phyloP scores from a whole-genome alignment of 2,797 vertebrate genomes.

The Psittacula echo region DNA sequence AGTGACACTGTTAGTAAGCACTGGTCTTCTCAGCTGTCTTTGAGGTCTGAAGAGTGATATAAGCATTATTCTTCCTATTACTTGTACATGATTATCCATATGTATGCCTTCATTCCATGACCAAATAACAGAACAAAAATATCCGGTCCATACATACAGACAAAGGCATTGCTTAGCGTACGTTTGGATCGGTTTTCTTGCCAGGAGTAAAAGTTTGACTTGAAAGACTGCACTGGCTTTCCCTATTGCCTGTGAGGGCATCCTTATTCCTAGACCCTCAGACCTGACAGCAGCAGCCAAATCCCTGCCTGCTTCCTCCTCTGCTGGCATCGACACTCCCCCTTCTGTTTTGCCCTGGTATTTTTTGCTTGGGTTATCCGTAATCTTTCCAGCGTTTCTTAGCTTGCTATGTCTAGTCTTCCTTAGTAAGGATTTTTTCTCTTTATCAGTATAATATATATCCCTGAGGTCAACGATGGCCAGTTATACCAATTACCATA shows the following conservation, averaged over 20 bases:
- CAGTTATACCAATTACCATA: neutral
- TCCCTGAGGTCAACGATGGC: neutral
- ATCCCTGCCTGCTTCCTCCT: neutral
- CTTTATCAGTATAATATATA: neutral
- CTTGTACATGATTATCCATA: fast-evolving
- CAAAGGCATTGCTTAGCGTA: neutral
- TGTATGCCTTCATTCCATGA: fast-evolving
- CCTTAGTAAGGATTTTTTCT: neutral
- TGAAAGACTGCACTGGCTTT: neutral
- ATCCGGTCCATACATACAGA: neutral
- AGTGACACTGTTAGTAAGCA: neutral
- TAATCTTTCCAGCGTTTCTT: neutral
- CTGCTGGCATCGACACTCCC: neutral
- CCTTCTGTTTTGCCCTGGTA: neutral
- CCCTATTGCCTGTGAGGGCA: neutral
- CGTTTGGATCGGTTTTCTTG: neutral
- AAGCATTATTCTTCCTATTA: neutral
- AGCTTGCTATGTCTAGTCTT: neutral
- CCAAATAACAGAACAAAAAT: neutral
- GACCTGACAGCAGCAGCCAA: neutral
- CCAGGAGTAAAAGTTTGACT: neutral
- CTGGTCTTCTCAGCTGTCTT: neutral
- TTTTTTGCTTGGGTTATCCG: neutral
- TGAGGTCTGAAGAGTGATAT: neutral
- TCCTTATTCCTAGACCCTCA: neutral